Evolutionary conservation across 2,888 invertebrate genomes (phyloP).

Genomic region (Aphodius granarius): DNA sequence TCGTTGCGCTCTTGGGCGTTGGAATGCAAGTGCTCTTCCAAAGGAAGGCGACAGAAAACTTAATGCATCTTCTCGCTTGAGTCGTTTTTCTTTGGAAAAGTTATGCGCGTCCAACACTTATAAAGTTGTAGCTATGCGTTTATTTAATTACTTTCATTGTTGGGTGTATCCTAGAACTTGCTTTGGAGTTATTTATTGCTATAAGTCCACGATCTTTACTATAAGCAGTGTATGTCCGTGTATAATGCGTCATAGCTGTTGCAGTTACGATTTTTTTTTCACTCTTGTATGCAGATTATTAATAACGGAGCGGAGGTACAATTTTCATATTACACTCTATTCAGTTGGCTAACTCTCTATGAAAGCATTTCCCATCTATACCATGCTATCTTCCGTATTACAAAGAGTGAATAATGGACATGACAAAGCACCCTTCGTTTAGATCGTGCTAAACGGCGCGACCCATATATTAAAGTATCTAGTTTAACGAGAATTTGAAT

Average conservation of each 20-base stretch:
- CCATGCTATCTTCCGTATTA: not conserved
- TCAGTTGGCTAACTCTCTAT: not conserved
- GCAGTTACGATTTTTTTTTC: too few species aligned
- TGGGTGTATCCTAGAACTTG: not conserved
- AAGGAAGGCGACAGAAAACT: not conserved
- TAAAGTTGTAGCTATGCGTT: not conserved
- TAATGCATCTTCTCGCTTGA: not conserved
- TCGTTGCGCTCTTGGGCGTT: not conserved
- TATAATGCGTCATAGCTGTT: too few species aligned
- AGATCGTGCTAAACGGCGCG: not conserved
- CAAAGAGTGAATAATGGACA: not conserved
- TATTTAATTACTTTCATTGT: not conserved
- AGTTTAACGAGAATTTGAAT: not conserved
- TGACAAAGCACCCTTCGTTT: not conserved
- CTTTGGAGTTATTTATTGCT: not conserved
- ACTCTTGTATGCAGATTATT: not conserved
- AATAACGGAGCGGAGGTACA: not conserved
- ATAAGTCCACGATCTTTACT: too few species aligned
- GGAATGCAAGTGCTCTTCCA: not conserved
- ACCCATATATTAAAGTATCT: not conserved
- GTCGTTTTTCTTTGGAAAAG: not conserved
- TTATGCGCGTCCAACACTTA: not conserved
- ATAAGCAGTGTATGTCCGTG: too few species aligned
- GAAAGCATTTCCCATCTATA: not conserved
- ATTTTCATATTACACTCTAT: not conserved